Base-by-base conservation (phyloP, 2,797 vertebrate species). In the Sebastes nivosus region DNA sequence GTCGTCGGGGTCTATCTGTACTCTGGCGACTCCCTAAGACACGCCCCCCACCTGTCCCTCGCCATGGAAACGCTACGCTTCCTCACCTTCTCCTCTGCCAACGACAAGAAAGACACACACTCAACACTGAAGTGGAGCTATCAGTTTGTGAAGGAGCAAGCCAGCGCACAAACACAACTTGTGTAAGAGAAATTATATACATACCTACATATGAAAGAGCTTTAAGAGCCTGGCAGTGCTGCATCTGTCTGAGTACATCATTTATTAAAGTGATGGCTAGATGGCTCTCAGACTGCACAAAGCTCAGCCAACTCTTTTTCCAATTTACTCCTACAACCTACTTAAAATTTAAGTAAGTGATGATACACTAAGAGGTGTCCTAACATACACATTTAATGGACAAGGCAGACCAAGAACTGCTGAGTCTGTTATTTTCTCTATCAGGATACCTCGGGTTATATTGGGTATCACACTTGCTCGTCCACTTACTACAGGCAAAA, bases 11-110 rank as follows among this genome's bases (percentile, higher is more conserved):
- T 99, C 75, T 99, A 99, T 64, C 67, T 97, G 72, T 99, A 98
- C 96, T 95, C 97, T 8, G 97, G 97, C 59, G 98, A 99, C 83
- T 96, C 97, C 16, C 94, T 99, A 54, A 96, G 90, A 50, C 97
- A 97, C 3, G 90, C 97, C 6, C 97, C 97, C 1, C 98, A 98
- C 89, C 95, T 99, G 88, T 98, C 97, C 1, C 91, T 99, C 32
- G 98, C 98, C 82, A 94, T 95, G 90, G 99, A 99, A 87, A 99
- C 98, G 1, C 92, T 99, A 59, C 97, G 97, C 42, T 99, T 97
- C 88, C 96, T 99, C n/a, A 97, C 97, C 8, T 97, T 99, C 87
- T 97, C 95, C 80, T 97, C 93, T 9, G 81, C 90, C 76, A 84
- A 50, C 16, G 69, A 88, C 58, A 89, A 85, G 69, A 57, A 82